Evolutionary conservation across 2,113 vertebrate genomes (phyloP), one percentile per base, ranked within the genome.

Genomic region (Chitala chitala): DNA sequence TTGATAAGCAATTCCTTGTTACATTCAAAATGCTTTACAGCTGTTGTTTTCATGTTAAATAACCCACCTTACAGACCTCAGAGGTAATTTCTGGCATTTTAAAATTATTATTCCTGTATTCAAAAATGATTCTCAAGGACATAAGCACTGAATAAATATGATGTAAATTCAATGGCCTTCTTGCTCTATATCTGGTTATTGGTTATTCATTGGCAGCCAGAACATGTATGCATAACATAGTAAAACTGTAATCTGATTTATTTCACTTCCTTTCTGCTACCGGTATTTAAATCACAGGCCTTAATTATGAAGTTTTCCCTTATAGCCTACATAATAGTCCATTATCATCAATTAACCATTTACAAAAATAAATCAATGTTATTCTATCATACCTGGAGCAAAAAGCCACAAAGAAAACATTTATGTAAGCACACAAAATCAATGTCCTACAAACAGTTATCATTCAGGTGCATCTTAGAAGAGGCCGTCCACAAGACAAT

Each of bases 101-200:
- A n/a, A n/a, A n/a, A n/a, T n/a, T n/a, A n/a, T n/a, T 75, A 69
- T 79, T 81, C 76, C 75, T 65, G 78, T 50, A 68, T 66, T 63
- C 76, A 55, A 69, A 79, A 77, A 71, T 76, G 72, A 54, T 80
- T 85, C 81, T 85, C 86, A 89, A 87, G 84, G 85, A 83, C 84
- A 69, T 77, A 80, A 79, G 77, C 61, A 79, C 61, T 87, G 86
- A 88, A 91, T 87, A 89, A 88, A 88, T 83, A 87, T 81, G 79
- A 85, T 80, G 76, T 77, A 83, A 78, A 87, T 84, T 80, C 76
- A 76, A 77, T 87, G 87, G 89, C 87, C 90, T 89, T 89, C 86
- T 84, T 87, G 82, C 83, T 80, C 80, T 81, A 68, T 75, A 78
- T 83, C 78, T 79, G 42, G 77, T 86, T 87, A 83, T 73, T 76